Evolutionary conservation across 2,797 vertebrate species (phyloP), one percentile per base, ranked within the genome.

Genomic region (Onychomys arenicola): DNA sequence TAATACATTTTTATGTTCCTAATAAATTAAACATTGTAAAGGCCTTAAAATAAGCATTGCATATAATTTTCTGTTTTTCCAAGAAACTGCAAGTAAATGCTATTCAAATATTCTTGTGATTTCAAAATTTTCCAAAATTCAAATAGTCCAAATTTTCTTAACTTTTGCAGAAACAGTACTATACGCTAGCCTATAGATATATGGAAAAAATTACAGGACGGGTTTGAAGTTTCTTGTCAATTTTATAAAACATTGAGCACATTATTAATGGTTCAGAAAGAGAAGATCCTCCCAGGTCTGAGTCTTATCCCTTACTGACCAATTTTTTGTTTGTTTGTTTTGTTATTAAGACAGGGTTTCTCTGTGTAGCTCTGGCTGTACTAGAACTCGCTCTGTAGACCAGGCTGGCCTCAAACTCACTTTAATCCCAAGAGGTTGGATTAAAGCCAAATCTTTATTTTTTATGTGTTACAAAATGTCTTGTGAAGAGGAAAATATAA

Each of bases 1-100:
- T 96, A 96, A 98, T 89, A 75, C 86, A 98, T 91, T 97, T 97
- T 95, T 96, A 97, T 97, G 78, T 67, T 95, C 34, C 83, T 90
- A 96, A 93, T 96, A 95, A 94, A 96, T 96, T 94, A 95, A 96
- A 63, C 59, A 94, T 82, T 91, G 6, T 89, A 95, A 97, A 91
- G 59, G 25, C 7, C 46, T 90, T 96, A 96, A 97, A 97, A 94
- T 94, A 97, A 97, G 65, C 71, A 88, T 61, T 61, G 13, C n/a
- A 93, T 84, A 94, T 75, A 95, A 96, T 87, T 84, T 91, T 90
- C 40, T 92, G 14, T 87, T 96, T 91, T 95, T 83, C 49, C 46
- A 92, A 85, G 19, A n/a, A 32, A 83, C 43, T 93, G 11, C 10
- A 61, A 95, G 5, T 25, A 95, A 94, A 93, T 43, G 11, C 32